Conservation (phyloP, 2,797 vertebrate species). For the Neosalanx taihuensis region DNA sequence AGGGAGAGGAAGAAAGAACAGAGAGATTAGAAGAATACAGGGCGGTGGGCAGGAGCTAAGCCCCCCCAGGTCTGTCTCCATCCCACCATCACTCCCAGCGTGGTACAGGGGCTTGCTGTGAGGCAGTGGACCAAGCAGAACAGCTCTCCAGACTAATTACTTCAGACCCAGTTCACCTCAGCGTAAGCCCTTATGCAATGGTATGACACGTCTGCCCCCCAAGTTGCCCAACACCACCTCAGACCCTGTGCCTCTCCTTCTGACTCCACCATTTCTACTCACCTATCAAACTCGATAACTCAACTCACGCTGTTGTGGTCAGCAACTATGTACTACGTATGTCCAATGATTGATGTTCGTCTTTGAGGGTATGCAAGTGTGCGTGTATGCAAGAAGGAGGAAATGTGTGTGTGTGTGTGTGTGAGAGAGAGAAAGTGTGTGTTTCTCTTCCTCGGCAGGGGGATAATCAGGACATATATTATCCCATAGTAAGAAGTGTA, state of each 20-base stretch:
- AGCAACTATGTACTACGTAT: neutral
- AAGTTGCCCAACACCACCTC: constrained; percentile 47
- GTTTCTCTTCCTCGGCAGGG: constrained; percentile 32
- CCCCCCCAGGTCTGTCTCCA: neutral
- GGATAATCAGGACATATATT: constrained; percentile 57
- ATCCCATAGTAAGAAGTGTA: constrained; percentile 43
- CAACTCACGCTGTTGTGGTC: neutral
- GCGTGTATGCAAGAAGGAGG: too few relatives aligned
- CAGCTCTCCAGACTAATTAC: constrained; percentile 40
- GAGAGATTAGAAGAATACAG: constrained; percentile 8
- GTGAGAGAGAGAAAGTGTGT: constrained; percentile 5
- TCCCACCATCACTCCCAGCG: constrained; percentile 1
- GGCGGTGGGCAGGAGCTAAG: neutral
- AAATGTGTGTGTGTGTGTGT: constrained; percentile 17
- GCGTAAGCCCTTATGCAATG: constrained; percentile 54
- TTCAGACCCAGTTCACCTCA: constrained; percentile 44
- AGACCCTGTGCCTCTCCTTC: constrained; percentile 46
- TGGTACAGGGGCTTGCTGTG: neutral
- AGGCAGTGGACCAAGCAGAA: constrained; percentile 11
- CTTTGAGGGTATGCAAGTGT: neutral
- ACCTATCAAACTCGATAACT: constrained; percentile 16
- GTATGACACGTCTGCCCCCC: constrained; percentile 42
- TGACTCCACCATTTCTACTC: constrained; percentile 18
- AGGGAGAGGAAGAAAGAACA: neutral
- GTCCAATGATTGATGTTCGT: neutral